These are phyloP conservation scores for Cheilosia urbana DNA, from an alignment of 2,888 invertebrate genomes.

Conservation along the genomic window DNA sequence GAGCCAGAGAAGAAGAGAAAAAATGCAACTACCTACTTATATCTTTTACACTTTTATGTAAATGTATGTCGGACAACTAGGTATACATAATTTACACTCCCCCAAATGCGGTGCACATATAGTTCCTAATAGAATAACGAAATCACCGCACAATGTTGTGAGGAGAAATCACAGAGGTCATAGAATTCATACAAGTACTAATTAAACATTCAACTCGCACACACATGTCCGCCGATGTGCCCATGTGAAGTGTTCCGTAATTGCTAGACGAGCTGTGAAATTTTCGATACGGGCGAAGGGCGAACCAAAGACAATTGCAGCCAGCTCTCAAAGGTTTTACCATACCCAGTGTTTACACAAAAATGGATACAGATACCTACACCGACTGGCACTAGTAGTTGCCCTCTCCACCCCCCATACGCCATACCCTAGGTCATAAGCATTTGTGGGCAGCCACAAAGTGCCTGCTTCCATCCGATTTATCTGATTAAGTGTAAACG, in stretches of 20 bases:
- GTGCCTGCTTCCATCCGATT: slow-evolving; percentile 77
- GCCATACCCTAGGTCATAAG: slow-evolving; percentile 50
- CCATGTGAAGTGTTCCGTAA: slow-evolving; percentile 55
- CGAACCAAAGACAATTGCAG: slow-evolving; percentile 66
- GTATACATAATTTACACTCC: too few relatives aligned
- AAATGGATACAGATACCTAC: slow-evolving; percentile 64
- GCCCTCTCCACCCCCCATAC: slow-evolving; percentile 45
- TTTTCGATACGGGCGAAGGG: slow-evolving; percentile 74
- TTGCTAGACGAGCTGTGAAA: slow-evolving; percentile 76
- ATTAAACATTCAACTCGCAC: slow-evolving; percentile 58
- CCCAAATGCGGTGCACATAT: too few relatives aligned
- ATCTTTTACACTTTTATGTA: too few relatives aligned
- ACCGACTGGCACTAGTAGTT: slow-evolving; percentile 43
- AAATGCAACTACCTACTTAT: too few relatives aligned
- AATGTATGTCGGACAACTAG: too few relatives aligned
- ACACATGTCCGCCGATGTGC: neutral
- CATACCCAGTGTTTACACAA: slow-evolving; percentile 67
- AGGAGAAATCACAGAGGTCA: neutral
- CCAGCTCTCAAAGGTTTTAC: slow-evolving; percentile 63
- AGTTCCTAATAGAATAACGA: neutral
- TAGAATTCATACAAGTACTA: slow-evolving; percentile 23
- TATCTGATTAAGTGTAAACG: slow-evolving; percentile 78
- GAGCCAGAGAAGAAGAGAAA: too few relatives aligned
- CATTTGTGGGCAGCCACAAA: slow-evolving; percentile 77
- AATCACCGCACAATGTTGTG: neutral